phyloP scores from a whole-genome alignment of 2,888 invertebrate species.

The Pseudococcus longispinus region DNA sequence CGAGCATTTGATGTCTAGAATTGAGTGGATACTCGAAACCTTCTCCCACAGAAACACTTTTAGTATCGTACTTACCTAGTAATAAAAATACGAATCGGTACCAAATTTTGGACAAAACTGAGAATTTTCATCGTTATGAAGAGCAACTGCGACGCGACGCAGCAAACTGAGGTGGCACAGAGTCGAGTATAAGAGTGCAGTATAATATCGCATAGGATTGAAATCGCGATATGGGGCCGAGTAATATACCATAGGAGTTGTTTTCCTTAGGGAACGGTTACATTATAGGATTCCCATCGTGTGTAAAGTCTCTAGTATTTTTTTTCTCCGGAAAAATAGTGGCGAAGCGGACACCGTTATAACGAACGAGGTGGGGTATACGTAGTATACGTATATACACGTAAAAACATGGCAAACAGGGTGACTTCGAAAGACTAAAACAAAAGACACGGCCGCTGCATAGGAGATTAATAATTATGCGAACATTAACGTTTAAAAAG shows the following conservation, averaged over 20 bases:
- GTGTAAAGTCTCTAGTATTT: slow-evolving; percentile 47
- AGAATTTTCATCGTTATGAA: not conserved
- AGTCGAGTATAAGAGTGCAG: not conserved
- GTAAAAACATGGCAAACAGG: slow-evolving; percentile 40
- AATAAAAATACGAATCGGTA: too few relatives aligned
- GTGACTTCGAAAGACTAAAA: slow-evolving; percentile 55
- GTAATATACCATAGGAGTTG: slow-evolving; percentile 41
- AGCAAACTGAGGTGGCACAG: too few relatives aligned
- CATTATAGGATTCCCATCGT: slow-evolving; percentile 55
- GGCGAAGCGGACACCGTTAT: slow-evolving; percentile 48
- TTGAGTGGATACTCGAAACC: too few relatives aligned
- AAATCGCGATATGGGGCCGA: slow-evolving; percentile 17
- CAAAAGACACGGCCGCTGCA: slow-evolving; percentile 56
- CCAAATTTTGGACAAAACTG: too few relatives aligned
- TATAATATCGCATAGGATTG: not conserved
- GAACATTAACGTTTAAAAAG: slow-evolving; percentile 57
- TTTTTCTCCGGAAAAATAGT: slow-evolving; percentile 41
- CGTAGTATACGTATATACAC: not conserved
- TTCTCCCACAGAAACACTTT: too few relatives aligned
- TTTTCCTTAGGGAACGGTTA: slow-evolving; percentile 56
- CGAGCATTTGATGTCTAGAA: too few relatives aligned
- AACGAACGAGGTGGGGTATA: not conserved
- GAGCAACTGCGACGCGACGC: not conserved
- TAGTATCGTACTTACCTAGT: too few relatives aligned
- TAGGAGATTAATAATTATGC: slow-evolving; percentile 57